Evolutionary conservation across 2,888 invertebrate species (phyloP), one percentile per base, ranked within the genome.

Genomic region (Eremobia ochroleuca): DNA sequence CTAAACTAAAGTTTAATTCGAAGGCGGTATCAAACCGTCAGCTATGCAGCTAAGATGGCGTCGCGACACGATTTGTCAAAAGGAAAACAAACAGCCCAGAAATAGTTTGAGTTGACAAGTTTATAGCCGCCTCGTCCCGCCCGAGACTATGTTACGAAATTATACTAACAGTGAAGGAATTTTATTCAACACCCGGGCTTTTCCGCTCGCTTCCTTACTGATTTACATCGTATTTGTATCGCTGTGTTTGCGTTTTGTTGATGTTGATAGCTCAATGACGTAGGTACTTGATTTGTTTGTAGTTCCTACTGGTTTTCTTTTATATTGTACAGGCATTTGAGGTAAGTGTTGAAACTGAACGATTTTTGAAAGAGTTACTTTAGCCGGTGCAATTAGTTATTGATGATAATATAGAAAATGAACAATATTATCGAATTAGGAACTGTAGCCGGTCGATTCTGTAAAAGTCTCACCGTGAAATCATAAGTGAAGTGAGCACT

Each of bases 31-130:
- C 85, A 74, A 83, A 72, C 87, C 62, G 87, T 85, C 89, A 87
- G 89, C 86, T 90, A 94, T 91, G 92, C 91, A 91, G 87, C 70
- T 93, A 94, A 95, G 94, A 95, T 94, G 95, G 95, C 95, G 94
- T 91, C 93, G 92, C 92, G 94, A 90, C 94, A 91, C 94, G 93
- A 95, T 96, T 95, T 96, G 96, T 96, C 96, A 96, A 95, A 96
- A 94, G 93, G 92, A 94, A 95, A 95, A 96, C 96, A 95, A 96
- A 96, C 96, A 93, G 91, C 90, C 92, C 94, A 94, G 95, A 93
- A 96, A 96, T 96, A 96, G 96, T 95, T 94, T 90, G 90, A 92
- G 95, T 93, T 96, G 96, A 96, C 96, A 96, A 96, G 94, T 96
- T 96, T 96, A 96, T 95, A 91, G 95, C 93, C 89, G 86, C 87